Percentiles rank a stretch among this genome's conserved stretches.
Evolutionary conservation across 2,113 vertebrate genomes (phyloP).

Genomic region (rabbit (Oryctolagus cuniculus)): DNA sequence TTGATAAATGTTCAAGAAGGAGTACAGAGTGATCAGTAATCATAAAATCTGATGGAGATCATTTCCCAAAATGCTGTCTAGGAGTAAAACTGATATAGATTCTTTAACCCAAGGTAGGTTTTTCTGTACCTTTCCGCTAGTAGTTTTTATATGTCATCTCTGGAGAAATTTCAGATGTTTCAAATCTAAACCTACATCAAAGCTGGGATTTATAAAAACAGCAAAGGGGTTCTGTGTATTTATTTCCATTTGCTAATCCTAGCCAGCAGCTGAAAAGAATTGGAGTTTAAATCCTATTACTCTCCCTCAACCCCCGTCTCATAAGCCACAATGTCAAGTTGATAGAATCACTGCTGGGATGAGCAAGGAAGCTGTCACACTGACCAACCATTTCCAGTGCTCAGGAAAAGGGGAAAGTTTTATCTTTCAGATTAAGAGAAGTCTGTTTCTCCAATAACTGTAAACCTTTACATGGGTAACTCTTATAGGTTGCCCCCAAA

Average conservation of each 20-base stretch:
- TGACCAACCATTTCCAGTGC: slow-evolving; percentile 13
- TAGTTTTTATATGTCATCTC: slow-evolving; percentile 67
- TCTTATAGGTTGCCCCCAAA: background rate
- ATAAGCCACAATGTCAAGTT: slow-evolving; percentile 61
- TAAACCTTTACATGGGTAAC: slow-evolving; percentile 25
- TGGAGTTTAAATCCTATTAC: slow-evolving; percentile 73
- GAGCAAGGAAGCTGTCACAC: slow-evolving; percentile 54
- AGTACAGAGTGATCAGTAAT: slow-evolving; percentile 57
- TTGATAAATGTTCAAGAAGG: slow-evolving; percentile 77
- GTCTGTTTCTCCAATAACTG: background rate
- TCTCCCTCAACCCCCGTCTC: slow-evolving; percentile 12
- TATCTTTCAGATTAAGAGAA: slow-evolving; percentile 45
- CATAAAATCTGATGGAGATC: slow-evolving; percentile 71
- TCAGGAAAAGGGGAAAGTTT: slow-evolving; percentile 30
- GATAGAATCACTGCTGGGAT: slow-evolving; percentile 69
- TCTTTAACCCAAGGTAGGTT: background rate
- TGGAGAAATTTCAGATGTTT: slow-evolving; percentile 76
- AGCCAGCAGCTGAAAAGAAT: slow-evolving; percentile 68
- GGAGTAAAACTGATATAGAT: slow-evolving; percentile 37
- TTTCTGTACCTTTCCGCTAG: slow-evolving; percentile 27
- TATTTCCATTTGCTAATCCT: slow-evolving; percentile 64
- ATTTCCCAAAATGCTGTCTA: slow-evolving; percentile 63
- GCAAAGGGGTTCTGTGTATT: slow-evolving; percentile 40
- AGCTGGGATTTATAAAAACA: slow-evolving; percentile 76
- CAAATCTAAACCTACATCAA: slow-evolving; percentile 65